Evolutionary conservation across 2,797 vertebrate species (phyloP).

Genomic region (Microctenopoma stevenorrisi): DNA sequence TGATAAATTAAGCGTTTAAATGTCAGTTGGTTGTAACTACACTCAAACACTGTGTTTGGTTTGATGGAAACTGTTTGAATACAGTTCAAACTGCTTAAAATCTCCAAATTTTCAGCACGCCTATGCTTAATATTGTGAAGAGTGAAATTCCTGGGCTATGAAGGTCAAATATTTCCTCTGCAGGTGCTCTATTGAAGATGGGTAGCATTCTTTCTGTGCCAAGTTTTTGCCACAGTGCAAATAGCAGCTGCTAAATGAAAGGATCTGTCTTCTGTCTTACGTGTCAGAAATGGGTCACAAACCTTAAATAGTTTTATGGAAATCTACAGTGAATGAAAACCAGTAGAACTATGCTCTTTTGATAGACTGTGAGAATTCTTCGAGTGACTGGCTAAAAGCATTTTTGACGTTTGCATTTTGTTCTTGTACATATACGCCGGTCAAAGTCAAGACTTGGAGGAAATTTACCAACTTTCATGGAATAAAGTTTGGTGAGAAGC

Average conservation of each 20-base stretch:
- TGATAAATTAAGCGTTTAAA: constrained; percentile 58
- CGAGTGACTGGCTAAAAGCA: not conserved
- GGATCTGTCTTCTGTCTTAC: constrained; percentile 58
- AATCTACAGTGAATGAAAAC: not conserved
- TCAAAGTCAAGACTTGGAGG: constrained; percentile 9
- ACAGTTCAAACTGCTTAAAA: constrained; percentile 7
- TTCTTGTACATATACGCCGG: not conserved
- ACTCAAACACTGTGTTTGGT: constrained; percentile 20
- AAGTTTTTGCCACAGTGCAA: constrained; percentile 59
- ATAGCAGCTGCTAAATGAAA: constrained; percentile 69
- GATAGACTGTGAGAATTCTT: not conserved
- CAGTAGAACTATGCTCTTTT: not conserved
- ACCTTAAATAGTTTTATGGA: constrained; percentile 10
- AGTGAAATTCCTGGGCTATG: constrained; percentile 59
- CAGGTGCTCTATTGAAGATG: constrained; percentile 73
- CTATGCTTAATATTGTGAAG: constrained; percentile 31
- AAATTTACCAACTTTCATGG: not conserved
- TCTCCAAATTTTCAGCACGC: not conserved
- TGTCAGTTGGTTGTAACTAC: constrained; percentile 14
- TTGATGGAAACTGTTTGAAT: not conserved
- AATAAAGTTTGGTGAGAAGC: constrained; percentile 5
- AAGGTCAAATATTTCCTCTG: constrained; percentile 72
- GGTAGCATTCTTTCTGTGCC: constrained; percentile 59
- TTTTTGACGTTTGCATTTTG: not conserved
- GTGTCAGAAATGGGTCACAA: constrained; percentile 14